Evolutionary conservation across 1,140 invertebrate genomes (phyloP).

Genomic region (Drosophila orena): DNA sequence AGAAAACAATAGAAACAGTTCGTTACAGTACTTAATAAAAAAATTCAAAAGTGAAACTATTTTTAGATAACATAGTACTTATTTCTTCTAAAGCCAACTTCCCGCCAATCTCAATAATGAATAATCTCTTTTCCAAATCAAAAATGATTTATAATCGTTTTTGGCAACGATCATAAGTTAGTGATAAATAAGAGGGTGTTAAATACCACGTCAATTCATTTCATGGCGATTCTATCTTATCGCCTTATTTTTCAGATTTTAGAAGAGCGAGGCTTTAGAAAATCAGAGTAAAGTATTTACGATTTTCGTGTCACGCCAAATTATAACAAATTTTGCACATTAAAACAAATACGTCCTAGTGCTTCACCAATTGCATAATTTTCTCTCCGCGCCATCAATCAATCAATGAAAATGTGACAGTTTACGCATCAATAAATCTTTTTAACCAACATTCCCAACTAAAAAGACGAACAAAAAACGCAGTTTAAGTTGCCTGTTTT

Average conservation of each 20-base stretch:
- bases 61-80: not conserved
- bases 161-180: conserved; percentile 6
- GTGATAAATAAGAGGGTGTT: conserved; percentile 3
- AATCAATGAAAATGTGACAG: not conserved
- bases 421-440: not conserved
- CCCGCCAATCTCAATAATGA: conserved; percentile 2
- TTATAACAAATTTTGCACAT: conserved; percentile 1
- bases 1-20: no score
- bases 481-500: not conserved
- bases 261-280: conserved; percentile 1
- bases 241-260: conserved; percentile 10
- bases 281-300: conserved; percentile 18
- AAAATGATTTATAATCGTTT: conserved; percentile 7
- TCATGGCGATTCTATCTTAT: conserved; percentile 39
- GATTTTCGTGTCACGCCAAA: not conserved
- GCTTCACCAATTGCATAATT: not conserved
- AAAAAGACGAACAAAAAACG: not conserved
- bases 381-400: not conserved
- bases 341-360: not conserved
- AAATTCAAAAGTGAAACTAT: not conserved
- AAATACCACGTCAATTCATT: conserved; percentile 8
- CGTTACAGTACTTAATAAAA: no score
- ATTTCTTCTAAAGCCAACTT: not conserved
- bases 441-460: not conserved
- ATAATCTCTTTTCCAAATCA: conserved; percentile 30